Conservation (phyloP, 2,113 vertebrate species). For the Xenopus borealis region DNA sequence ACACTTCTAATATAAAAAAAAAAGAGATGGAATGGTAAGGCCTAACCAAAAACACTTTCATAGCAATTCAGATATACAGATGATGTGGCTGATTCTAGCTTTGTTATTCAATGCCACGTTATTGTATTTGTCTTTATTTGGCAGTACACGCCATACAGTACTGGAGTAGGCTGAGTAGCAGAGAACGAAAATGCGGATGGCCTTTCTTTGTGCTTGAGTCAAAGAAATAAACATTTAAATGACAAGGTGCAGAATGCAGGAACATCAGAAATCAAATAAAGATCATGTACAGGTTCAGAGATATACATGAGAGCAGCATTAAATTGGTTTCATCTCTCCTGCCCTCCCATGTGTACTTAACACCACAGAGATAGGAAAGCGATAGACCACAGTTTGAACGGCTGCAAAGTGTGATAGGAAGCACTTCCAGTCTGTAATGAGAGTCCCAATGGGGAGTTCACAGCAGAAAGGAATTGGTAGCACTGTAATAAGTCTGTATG, state of each 20-base stretch:
- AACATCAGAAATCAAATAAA: neutral
- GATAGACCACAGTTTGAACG: slow-evolving; percentile 7
- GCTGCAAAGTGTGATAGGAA: slow-evolving; percentile 5
- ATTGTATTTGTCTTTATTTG: too few relatives aligned
- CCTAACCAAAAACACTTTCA: too few relatives aligned
- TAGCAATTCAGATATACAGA: too few relatives aligned
- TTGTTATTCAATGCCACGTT: too few relatives aligned
- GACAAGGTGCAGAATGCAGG: neutral
- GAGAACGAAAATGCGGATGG: neutral
- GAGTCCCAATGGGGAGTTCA: neutral
- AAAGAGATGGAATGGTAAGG: too few relatives aligned
- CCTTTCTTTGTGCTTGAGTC: neutral
- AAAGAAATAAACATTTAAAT: neutral
- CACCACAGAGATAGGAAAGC: slow-evolving; percentile 1
- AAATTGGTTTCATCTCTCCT: slow-evolving; percentile 5
- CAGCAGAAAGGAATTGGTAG: neutral
- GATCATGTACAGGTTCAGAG: slow-evolving; percentile 5
- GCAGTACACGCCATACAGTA: too few relatives aligned
- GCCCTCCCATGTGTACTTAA: slow-evolving; percentile 16
- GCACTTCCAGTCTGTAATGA: slow-evolving; percentile 18
- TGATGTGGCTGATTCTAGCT: too few relatives aligned
- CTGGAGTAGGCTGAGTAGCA: too few relatives aligned
- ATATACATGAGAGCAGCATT: neutral
- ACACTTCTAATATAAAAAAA: neutral
- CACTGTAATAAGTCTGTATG: neutral